Percentiles rank a stretch among this genome's conserved stretches.
phyloP scores from a whole-genome alignment of 2,113 vertebrate species.

The Erythrocercus mccallii region DNA sequence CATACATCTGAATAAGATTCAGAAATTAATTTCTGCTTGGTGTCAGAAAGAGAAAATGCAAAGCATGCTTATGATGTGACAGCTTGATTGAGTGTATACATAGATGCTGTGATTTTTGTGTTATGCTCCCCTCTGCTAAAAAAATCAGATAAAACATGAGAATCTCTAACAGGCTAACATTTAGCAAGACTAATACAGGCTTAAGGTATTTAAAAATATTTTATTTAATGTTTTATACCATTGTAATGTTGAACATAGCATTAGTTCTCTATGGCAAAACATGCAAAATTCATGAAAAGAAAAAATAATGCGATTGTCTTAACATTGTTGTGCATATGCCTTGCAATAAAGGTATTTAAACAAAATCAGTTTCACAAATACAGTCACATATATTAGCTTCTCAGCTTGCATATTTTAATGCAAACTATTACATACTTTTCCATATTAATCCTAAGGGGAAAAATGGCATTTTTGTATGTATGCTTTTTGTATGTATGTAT shows the following conservation, averaged over 20 bases:
- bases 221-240: background rate
- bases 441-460: background rate
- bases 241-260: background rate
- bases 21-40: background rate
- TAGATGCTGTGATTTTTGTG: slow-evolving; percentile 13
- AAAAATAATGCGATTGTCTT: background rate
- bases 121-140: background rate
- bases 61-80: background rate
- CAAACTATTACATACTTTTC: background rate
- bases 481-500: too few species aligned
- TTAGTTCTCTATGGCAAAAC: background rate
- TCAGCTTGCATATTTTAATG: background rate
- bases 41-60: background rate
- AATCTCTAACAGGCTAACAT: background rate
- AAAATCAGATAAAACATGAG: background rate
- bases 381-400: background rate
- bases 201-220: background rate
- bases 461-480: background rate
- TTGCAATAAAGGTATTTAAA: slow-evolving; percentile 1
- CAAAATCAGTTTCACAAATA: background rate
- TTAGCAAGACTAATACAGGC: background rate
- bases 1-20: background rate
- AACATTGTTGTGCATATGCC: background rate
- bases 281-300: slow-evolving; percentile 34
- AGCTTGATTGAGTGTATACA: background rate